These are phyloP conservation scores for Drosophila murphyi DNA, from an alignment of 1,140 invertebrate genomes.

Conservation along the genomic window DNA sequence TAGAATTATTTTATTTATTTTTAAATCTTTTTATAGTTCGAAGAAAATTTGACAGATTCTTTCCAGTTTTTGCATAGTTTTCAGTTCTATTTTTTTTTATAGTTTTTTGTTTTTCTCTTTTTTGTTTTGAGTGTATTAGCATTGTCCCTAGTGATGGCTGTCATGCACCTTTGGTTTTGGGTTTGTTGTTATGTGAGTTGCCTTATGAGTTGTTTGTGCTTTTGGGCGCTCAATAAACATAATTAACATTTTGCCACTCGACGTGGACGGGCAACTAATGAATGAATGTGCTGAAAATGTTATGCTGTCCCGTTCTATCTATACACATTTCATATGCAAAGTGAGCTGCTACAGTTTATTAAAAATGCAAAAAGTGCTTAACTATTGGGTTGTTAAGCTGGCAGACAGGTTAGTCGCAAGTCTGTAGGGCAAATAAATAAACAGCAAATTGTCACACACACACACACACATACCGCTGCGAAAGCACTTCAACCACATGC, in stretches of 20 bases:
- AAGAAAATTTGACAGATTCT: too few relatives aligned
- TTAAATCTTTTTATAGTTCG: too few relatives aligned
- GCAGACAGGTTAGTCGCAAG: conserved; percentile 53
- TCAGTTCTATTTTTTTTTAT: too few relatives aligned
- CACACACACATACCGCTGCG: conserved; percentile 16
- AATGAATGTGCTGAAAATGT: conserved; percentile 66
- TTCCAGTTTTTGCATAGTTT: too few relatives aligned
- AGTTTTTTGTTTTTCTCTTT: too few relatives aligned
- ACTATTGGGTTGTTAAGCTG: conserved; percentile 71
- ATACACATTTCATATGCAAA: conserved; percentile 68
- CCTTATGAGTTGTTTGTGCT: conserved; percentile 37
- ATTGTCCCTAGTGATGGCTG: neutral
- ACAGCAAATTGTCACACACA: conserved; percentile 57
- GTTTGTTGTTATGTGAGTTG: conserved; percentile 6
- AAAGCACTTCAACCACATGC: conserved; percentile 55
- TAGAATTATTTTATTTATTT: too few relatives aligned
- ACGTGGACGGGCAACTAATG: conserved; percentile 70
- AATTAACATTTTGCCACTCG: conserved; percentile 79
- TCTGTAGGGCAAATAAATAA: conserved; percentile 79
- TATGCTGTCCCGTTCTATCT: neutral
- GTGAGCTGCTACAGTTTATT: conserved; percentile 69
- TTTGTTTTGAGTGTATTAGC: neutral
- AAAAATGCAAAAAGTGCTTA: conserved; percentile 79
- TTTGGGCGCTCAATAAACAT: conserved; percentile 74
- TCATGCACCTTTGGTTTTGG: conserved; percentile 1